Conservation (phyloP, 2,888 invertebrate species). For the Clepsis dumicolana region DNA sequence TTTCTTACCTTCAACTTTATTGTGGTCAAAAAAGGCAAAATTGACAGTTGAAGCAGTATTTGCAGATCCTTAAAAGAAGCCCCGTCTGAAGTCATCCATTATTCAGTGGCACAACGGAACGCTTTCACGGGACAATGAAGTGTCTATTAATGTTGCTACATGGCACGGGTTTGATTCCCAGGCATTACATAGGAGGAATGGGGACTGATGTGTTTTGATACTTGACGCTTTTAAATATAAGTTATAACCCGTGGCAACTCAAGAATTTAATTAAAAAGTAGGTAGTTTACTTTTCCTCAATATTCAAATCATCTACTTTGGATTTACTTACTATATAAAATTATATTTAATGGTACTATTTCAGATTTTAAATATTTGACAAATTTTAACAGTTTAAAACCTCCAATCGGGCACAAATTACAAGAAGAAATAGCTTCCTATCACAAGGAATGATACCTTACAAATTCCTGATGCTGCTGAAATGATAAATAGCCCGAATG, state of each 20-base stretch:
- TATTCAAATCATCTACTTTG: too few relatives aligned
- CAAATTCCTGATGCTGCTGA: constrained; percentile 50
- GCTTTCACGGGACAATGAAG: constrained; percentile 52
- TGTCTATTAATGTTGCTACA: constrained; percentile 42
- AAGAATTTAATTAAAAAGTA: too few relatives aligned
- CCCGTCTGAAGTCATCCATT: constrained; percentile 59
- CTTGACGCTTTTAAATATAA: too few relatives aligned
- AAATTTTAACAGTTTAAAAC: background rate
- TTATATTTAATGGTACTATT: too few relatives aligned
- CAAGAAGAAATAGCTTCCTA: constrained; percentile 15
- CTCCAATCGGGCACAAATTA: constrained; percentile 19
- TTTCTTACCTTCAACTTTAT: background rate
- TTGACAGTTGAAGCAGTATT: background rate
- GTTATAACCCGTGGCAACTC: too few relatives aligned
- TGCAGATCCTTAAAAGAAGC: constrained; percentile 42
- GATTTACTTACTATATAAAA: too few relatives aligned
- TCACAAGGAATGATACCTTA: constrained; percentile 33
- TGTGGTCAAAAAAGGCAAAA: background rate
- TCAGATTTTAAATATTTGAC: background rate
- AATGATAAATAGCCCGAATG: constrained; percentile 67
- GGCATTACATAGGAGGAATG: background rate
- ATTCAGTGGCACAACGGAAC: constrained; percentile 65
- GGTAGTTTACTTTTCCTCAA: too few relatives aligned
- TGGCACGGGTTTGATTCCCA: constrained; percentile 32
- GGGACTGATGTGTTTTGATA: background rate